phyloP scores from a whole-genome alignment of 2,113 vertebrate genomes.

The Eidolon helvum region DNA sequence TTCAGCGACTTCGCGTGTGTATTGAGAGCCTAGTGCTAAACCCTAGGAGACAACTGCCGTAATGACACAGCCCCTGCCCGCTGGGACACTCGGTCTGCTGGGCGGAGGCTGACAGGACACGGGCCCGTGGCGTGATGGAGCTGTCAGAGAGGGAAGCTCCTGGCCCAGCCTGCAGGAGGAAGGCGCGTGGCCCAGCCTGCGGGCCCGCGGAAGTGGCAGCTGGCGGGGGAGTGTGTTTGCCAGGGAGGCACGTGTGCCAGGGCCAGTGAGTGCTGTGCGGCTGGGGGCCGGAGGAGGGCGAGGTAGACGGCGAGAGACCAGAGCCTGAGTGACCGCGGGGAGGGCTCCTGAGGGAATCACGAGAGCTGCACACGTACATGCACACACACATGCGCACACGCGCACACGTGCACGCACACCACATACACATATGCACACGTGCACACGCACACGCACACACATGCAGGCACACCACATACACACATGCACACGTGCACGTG shows the following conservation, averaged over 20 bases:
- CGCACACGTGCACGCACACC: too few species aligned
- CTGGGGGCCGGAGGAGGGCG: not conserved
- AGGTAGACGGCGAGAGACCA: accelerated
- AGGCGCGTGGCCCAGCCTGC: not conserved
- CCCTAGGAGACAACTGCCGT: accelerated
- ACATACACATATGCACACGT: too few species aligned
- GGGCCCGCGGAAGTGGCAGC: not conserved
- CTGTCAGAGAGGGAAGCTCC: not conserved
- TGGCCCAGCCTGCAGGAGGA: not conserved
- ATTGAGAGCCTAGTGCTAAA: not conserved
- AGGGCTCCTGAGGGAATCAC: not conserved
- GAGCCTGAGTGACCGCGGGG: accelerated
- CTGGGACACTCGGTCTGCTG: not conserved
- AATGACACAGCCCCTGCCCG: not conserved
- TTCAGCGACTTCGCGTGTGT: accelerated
- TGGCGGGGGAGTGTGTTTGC: not conserved
- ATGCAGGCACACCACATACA: too few species aligned
- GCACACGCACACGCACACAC: too few species aligned
- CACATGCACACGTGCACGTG: too few species aligned
- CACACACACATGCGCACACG: not conserved
- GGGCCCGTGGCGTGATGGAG: not conserved
- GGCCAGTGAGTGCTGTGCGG: not conserved
- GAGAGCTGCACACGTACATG: not conserved
- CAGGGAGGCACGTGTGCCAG: not conserved
- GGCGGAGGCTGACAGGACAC: not conserved